Evolutionary conservation across 2,888 invertebrate species (phyloP).

Genomic region (Cremastinae sp.): DNA sequence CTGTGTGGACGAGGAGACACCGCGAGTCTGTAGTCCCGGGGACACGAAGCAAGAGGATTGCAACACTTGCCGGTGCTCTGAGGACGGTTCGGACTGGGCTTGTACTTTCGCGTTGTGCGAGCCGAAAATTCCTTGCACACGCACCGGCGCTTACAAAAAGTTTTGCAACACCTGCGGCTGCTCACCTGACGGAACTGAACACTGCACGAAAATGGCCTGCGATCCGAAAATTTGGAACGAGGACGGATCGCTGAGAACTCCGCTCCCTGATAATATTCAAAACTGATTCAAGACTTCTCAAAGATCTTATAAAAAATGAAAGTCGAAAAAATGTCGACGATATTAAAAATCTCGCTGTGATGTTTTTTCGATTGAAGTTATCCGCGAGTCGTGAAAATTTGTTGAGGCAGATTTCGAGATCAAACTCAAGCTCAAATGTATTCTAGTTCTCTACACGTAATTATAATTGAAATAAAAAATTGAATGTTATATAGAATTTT

Average conservation of each 20-base stretch:
- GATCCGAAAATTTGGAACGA: constrained; percentile 3
- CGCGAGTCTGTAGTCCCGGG: constrained; percentile 25
- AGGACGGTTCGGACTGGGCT: constrained; percentile 24
- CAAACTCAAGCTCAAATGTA: too few species aligned
- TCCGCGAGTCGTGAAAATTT: too few species aligned
- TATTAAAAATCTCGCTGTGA: too few species aligned
- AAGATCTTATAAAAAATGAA: too few species aligned
- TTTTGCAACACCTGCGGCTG: constrained; percentile 39
- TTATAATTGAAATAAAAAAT: too few species aligned
- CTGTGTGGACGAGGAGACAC: constrained; percentile 69
- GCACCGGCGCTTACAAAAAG: constrained; percentile 4
- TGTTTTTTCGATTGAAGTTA: too few species aligned
- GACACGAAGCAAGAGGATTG: constrained; percentile 19
- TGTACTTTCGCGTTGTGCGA: constrained; percentile 16
- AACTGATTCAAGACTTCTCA: too few species aligned
- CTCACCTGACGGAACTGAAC: not conserved
- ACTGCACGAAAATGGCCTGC: constrained; percentile 37
- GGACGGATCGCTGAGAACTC: constrained; percentile 10
- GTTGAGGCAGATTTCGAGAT: too few species aligned
- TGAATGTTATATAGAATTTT: too few species aligned
- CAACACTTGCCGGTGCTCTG: constrained; percentile 27
- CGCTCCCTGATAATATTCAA: too few species aligned
- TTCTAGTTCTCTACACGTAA: too few species aligned
- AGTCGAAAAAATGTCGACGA: too few species aligned
- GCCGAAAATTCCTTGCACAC: constrained; percentile 1